These are phyloP conservation scores for Odontamblyopus lacepedii DNA, from an alignment of 2,797 vertebrate genomes.

Conservation along the genomic window DNA sequence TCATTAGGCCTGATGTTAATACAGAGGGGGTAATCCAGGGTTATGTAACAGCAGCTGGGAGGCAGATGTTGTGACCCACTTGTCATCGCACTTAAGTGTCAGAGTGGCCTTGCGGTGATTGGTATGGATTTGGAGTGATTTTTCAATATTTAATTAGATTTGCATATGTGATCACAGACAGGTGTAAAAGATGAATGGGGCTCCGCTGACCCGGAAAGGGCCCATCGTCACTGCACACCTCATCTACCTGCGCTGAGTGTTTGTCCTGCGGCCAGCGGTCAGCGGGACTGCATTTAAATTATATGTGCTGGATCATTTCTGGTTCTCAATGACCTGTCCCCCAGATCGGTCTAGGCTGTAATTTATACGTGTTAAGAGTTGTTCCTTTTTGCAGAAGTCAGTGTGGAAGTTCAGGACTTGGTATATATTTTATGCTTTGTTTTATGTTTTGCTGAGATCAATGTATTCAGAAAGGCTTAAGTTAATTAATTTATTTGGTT, in stretches of 20 bases:
- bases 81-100: slow-evolving; percentile 49
- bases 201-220: slow-evolving; percentile 21
- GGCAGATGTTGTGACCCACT: slow-evolving; percentile 65
- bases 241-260: neutral
- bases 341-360: neutral
- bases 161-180: slow-evolving; percentile 45
- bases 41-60: slow-evolving; percentile 56
- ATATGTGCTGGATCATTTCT: neutral
- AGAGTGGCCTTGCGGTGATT: slow-evolving; percentile 30
- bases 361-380: neutral
- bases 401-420: neutral
- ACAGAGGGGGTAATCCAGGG: slow-evolving; percentile 41
- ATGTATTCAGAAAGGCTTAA: no score
- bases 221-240: neutral
- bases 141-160: slow-evolving; percentile 65
- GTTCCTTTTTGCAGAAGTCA: neutral
- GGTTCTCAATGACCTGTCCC: neutral
- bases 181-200: slow-evolving; percentile 43
- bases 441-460: no score
- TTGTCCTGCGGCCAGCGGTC: neutral
- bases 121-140: slow-evolving; percentile 55
- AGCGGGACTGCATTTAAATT: neutral
- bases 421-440: no score
- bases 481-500: neutral
- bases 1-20: slow-evolving; percentile 34